Percentiles rank a stretch among this genome's conserved stretches.
phyloP scores from a whole-genome alignment of 2,797 vertebrate species.

The Rallus crepitans region DNA sequence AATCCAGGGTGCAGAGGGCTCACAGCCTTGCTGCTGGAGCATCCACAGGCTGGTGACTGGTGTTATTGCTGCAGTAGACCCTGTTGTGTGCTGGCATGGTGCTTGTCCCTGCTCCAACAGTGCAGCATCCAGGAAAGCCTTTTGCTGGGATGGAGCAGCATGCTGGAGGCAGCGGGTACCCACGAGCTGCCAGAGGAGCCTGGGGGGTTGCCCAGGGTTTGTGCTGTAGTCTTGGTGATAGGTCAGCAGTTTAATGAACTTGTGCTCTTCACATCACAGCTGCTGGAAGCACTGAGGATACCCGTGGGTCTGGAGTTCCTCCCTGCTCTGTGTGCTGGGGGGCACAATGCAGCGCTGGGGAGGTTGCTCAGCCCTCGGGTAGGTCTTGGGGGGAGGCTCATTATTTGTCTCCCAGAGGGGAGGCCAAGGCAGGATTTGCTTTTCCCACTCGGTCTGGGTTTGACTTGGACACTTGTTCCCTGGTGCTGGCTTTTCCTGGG shows the following conservation, averaged over 20 bases:
- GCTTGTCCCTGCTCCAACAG: rapidly evolving
- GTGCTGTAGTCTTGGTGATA: not conserved
- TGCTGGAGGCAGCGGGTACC: not conserved
- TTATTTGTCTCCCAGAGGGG: not conserved
- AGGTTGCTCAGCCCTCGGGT: not conserved
- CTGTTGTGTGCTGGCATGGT: rapidly evolving
- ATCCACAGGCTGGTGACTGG: rapidly evolving
- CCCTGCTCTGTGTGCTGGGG: not conserved
- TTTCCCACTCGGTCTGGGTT: not conserved
- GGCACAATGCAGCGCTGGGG: rapidly evolving
- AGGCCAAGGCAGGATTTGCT: not conserved
- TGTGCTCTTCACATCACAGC: not conserved
- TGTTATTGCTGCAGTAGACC: not conserved
- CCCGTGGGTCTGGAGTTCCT: not conserved
- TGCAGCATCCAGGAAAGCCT: rapidly evolving
- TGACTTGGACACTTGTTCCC: not conserved
- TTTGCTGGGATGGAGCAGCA: not conserved
- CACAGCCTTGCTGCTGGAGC: rapidly evolving
- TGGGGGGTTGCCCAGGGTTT: not conserved
- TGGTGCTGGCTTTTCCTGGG: not conserved
- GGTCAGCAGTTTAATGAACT: not conserved
- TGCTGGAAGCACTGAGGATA: not conserved
- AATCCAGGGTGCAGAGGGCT: not conserved
- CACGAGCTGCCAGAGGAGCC: not conserved
- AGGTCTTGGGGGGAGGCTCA: rapidly evolving